phyloP scores from a whole-genome alignment of 2,113 vertebrate genomes.

The Planiliza haematocheilus region DNA sequence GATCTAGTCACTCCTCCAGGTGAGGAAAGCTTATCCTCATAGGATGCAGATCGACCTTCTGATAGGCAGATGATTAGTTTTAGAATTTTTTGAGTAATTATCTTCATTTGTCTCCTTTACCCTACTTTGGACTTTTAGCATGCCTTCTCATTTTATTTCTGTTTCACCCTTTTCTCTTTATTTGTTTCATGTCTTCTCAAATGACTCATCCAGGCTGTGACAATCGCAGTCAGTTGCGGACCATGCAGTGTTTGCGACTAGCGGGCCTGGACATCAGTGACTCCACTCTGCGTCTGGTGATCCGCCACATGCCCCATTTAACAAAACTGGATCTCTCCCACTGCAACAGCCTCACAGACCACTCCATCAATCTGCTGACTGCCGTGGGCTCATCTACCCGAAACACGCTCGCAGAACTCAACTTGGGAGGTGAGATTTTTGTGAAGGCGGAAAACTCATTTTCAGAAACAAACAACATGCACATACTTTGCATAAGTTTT shows the following conservation, averaged over 20 bases:
- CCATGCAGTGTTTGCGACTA: slow-evolving; percentile 94
- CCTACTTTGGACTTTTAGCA: background rate
- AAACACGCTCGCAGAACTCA: slow-evolving; percentile 95
- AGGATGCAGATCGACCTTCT: background rate
- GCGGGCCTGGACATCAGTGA: slow-evolving; percentile 95
- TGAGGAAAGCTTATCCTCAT: slow-evolving; percentile 45
- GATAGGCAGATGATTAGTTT: background rate
- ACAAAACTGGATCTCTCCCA: slow-evolving; percentile 96
- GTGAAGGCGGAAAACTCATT: background rate
- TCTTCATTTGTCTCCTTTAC: background rate
- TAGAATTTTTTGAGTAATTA: background rate
- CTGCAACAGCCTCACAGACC: slow-evolving; percentile 94
- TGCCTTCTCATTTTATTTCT: background rate
- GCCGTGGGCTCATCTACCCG: slow-evolving; percentile 97
- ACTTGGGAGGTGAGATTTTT: slow-evolving; percentile 88
- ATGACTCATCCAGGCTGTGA: slow-evolving; percentile 87
- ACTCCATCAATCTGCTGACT: slow-evolving; percentile 95
- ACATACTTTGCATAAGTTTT: background rate
- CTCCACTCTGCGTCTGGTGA: slow-evolving; percentile 94
- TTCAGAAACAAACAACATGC: background rate
- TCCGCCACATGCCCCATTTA: slow-evolving; percentile 96
- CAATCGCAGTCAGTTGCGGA: slow-evolving; percentile 96
- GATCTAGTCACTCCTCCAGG: slow-evolving; percentile 93
- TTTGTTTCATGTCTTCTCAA: background rate
- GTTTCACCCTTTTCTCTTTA: background rate